Base-by-base conservation (phyloP, 1,140 invertebrate species). In the Pseudomyrmex concolor region DNA sequence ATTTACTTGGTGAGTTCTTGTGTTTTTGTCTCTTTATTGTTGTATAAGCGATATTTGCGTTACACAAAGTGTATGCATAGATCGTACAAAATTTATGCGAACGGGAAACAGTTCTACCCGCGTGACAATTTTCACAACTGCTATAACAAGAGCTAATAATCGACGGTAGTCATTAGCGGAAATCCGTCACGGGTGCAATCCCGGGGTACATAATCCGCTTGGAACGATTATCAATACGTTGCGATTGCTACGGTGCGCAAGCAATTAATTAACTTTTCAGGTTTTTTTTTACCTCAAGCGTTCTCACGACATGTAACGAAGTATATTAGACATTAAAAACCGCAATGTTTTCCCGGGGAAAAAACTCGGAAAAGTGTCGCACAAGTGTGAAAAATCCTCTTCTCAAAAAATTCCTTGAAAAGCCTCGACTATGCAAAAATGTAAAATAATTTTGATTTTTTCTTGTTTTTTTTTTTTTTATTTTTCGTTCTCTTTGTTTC, bases 131-230 rank as follows among this genome's bases (percentile, higher is more conserved):
- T 80, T 86, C 86, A 77, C 63, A 77, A 83, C 72, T 51, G 84
- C 51, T 82, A 87, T 88, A 88, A 88, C 80, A 76, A 87, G 66
- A 86, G 84, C 64, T 87, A 87, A 87, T 77, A 83, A 87, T 86
- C 82, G 54, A 55, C 54, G 22, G 57, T 83, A 83, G 77, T 83
- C 84, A 73, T 87, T 83, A 77, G 84, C 78, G 78, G 84, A 87
- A 86, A 59, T 87, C 66, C 66, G 84, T 81, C 84, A 86, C 84
- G 54, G 54, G 68, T 54, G 66, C 84, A 72, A 74, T 85, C 76
- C 63, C 22, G 70, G 50, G 17, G 19, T 74, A 85, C 62, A 50
- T 86, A 86, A 86, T 85, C 80, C 68, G 55, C 78, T 68, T 45
- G 5, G n/a, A 34, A 55, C 70, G 84, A 83, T 85, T 85, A 85